These are phyloP conservation scores for Styela plicata DNA, from an alignment of 23 tunicate genomes.

Conservation along the genomic window DNA sequence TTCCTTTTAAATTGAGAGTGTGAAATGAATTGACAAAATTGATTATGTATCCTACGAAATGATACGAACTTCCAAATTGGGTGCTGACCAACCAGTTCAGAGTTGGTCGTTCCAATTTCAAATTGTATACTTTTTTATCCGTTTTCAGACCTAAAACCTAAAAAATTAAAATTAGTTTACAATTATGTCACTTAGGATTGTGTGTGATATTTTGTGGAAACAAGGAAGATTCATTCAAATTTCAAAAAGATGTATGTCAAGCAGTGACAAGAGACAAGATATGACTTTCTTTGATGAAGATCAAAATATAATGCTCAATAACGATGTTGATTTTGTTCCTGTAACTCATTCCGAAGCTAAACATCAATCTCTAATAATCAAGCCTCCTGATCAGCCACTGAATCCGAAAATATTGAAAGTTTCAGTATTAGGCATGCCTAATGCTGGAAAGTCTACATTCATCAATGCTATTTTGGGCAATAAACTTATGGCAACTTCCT, in stretches of 20 bases:
- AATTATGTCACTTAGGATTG: no score
- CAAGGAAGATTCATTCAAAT: no score
- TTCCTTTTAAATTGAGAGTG: no score
- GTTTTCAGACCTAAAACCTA: no score
- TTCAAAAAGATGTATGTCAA: neutral
- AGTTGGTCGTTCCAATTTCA: no score
- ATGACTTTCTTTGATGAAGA: neutral
- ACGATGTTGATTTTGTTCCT: constrained; percentile 3
- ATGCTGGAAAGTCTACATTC: constrained; percentile 87
- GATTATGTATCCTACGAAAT: no score
- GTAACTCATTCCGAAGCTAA: constrained; percentile 13
- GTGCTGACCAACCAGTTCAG: no score
- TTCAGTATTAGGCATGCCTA: constrained; percentile 88
- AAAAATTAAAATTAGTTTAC: no score
- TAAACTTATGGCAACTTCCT: constrained; percentile 52
- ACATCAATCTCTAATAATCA: constrained; percentile 22
- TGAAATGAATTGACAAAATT: no score
- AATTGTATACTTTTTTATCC: no score
- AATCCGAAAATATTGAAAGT: constrained; percentile 25
- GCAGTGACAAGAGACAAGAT: neutral
- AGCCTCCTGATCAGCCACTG: constrained; percentile 16
- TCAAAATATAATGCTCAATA: neutral
- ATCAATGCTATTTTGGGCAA: constrained; percentile 51
- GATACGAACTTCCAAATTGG: no score
- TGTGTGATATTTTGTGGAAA: no score